Evolutionary conservation across 2,797 vertebrate genomes (phyloP), one percentile per base, ranked within the genome.

Genomic region (Chrysocyon brachyurus): DNA sequence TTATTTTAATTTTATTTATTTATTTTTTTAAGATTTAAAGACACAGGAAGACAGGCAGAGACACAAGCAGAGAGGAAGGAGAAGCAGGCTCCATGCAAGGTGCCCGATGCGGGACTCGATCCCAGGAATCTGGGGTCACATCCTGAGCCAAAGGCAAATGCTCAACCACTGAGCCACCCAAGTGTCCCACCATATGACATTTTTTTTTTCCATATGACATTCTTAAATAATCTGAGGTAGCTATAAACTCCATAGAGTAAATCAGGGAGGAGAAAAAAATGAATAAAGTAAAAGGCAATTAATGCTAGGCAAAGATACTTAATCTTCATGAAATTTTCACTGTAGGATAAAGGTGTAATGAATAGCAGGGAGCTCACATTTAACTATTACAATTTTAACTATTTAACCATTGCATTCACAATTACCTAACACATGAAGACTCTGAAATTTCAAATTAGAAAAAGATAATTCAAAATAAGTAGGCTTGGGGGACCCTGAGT

Each of bases 401-500:
- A 87, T 40, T 73, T 63, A 46, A 31, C 36, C 24, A 49, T 14
- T 70, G 57, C n/a, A 82, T 36, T 90, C 61, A n/a, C 26, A 95
- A 91, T 83, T 72, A 83, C 24, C 19, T 28, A 36, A 70, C 11
- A 87, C 31, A 49, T 90, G 82, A 91, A 93, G 26, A 68, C 40
- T 75, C 14, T 17, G 24, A 21, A 68, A 95, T 87, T 90, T 90
- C 75, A 90, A 77, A 56, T 87, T 70, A 19, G 33, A 87, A 91
- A 88, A 87, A 87, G 70, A 36, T 61, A 75, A 90, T 54, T 90
- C 33, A 77, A 90, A 90, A 56, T 68, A 94, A 82, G 64, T 86
- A 82, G 17, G 68, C 7, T 33, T 82, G 15, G 66, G 9, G 66
- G n/a, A 21, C n/a, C 4, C n/a, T 68, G n/a, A 68, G 9, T 4